Evolutionary conservation across 1,140 invertebrate genomes (phyloP).

Genomic region (Ditylenchus dipsaci): DNA sequence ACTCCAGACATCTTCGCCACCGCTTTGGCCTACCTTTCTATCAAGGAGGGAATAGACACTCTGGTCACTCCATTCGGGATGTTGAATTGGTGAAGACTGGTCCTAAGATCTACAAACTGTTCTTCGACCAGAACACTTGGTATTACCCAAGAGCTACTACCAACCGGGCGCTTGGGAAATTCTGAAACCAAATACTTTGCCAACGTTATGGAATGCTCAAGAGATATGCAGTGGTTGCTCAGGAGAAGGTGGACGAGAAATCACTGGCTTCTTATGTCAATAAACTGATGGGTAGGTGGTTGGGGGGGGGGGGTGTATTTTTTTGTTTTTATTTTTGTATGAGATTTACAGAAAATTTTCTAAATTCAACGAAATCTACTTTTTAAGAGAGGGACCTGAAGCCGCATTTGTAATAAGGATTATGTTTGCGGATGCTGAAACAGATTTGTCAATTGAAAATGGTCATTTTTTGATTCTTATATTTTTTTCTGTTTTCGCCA

Average conservation of each 20-base stretch:
- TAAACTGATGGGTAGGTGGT: neutral
- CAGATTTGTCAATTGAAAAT: too few species aligned
- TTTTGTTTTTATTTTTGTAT: too few species aligned
- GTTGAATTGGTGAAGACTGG: neutral
- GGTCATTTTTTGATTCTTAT: too few species aligned
- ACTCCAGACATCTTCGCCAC: neutral
- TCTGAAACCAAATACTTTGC: neutral
- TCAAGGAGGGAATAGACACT: constrained; percentile 15
- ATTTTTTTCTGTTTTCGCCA: too few species aligned
- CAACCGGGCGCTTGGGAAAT: constrained; percentile 14
- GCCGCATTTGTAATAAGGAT: too few species aligned
- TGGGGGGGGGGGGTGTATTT: too few species aligned
- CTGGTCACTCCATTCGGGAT: constrained; percentile 11
- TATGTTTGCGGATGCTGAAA: too few species aligned
- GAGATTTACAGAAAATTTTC: too few species aligned
- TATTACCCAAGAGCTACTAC: constrained; percentile 3
- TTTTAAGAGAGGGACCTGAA: too few species aligned
- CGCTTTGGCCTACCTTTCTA: constrained; percentile 8
- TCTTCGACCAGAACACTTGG: constrained; percentile 10
- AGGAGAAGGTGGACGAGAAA: neutral
- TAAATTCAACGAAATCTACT: too few species aligned
- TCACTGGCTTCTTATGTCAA: neutral
- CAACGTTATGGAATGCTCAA: neutral
- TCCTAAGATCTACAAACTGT: constrained; percentile 4
- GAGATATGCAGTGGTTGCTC: neutral